A percentile compares a stretch with the other conserved stretches of the same genome.
These are phyloP conservation scores for Corythaeola cristata DNA, from an alignment of 2,113 vertebrate genomes.

Conservation along the genomic window DNA sequence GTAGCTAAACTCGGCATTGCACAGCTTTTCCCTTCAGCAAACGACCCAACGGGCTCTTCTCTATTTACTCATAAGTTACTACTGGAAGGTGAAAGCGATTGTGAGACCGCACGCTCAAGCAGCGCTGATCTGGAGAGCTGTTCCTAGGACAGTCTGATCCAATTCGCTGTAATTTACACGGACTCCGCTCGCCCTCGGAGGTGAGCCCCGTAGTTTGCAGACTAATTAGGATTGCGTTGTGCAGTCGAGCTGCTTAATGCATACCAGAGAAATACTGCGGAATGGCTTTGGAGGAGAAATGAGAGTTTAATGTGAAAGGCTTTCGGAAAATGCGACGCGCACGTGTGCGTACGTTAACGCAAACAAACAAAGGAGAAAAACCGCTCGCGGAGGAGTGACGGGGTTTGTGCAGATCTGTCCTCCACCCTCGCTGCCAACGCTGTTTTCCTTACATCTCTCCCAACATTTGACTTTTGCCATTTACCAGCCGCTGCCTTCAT, in stretches of 20 bases:
- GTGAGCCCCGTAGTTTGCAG: neutral
- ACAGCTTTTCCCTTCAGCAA: neutral
- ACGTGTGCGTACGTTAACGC: neutral
- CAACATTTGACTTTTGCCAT: neutral
- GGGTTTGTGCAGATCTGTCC: neutral
- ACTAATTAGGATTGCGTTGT: slow-evolving; percentile 1
- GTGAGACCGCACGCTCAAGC: neutral
- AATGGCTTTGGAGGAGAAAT: neutral
- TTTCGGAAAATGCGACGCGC: neutral
- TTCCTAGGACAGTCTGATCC: neutral
- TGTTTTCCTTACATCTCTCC: neutral
- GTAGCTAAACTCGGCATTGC: too few relatives aligned
- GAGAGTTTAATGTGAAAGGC: neutral
- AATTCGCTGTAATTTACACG: neutral
- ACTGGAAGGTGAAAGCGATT: neutral
- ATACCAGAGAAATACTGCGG: neutral
- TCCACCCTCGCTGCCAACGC: neutral
- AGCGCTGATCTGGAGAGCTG: neutral
- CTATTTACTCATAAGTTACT: neutral
- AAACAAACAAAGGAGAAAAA: neutral
- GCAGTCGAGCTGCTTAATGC: neutral
- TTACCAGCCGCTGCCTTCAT: neutral
- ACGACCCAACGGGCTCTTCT: neutral
- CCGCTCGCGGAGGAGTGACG: neutral
- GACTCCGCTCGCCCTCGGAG: neutral